Evolutionary conservation across 2,113 vertebrate species (phyloP).

Genomic region (Oryzias javanicus): DNA sequence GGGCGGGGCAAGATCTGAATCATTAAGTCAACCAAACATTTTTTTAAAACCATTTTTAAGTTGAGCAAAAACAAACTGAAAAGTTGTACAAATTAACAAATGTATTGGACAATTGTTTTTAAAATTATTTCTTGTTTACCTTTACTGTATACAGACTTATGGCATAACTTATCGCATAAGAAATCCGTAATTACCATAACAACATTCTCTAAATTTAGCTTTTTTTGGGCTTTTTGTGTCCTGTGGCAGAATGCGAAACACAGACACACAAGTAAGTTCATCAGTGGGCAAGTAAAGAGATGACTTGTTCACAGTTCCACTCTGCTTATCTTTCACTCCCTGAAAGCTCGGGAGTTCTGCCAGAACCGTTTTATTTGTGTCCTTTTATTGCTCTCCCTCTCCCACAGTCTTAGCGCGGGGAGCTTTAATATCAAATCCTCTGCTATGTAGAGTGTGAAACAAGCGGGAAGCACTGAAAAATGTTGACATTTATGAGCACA

Average conservation of each 20-base stretch:
- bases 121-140: no score
- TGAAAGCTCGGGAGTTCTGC: constrained; percentile 75
- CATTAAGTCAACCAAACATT: no score
- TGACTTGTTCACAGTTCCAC: constrained; percentile 73
- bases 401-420: constrained; percentile 70
- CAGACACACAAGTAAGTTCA: neutral
- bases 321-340: constrained; percentile 39
- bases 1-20: no score
- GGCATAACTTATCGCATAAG: no score
- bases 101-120: no score
- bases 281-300: constrained; percentile 57
- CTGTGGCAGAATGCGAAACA: constrained; percentile 12
- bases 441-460: constrained; percentile 65
- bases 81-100: no score
- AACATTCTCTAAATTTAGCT: no score
- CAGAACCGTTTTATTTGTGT: constrained; percentile 74
- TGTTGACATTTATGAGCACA: constrained; percentile 56
- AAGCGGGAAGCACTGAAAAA: constrained; percentile 52
- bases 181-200: no score
- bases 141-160: no score
- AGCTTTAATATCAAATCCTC: constrained; percentile 75
- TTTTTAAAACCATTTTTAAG: no score
- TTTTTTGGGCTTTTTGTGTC: no score
- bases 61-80: no score
- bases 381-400: constrained; percentile 74